Conservation (phyloP, 1,140 invertebrate genomes). For the Ceratoteleas bidentatus region DNA sequence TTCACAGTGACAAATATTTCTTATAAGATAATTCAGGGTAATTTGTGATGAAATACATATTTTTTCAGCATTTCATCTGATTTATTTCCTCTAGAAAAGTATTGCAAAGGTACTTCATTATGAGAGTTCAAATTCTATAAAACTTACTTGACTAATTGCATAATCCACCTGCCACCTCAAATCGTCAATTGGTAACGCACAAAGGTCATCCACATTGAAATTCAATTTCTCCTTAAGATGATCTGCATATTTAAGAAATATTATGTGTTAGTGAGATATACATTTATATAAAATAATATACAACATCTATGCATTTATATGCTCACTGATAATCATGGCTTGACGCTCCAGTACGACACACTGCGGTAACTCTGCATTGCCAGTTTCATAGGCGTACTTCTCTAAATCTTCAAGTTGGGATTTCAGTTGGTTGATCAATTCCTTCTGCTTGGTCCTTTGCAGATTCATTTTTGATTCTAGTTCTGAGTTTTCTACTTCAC, state of each 20-base stretch:
- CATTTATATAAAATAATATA: no score
- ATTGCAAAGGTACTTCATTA: no score
- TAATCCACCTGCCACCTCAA: slow-evolving; percentile 89
- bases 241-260: no score
- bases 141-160: slow-evolving; percentile 88
- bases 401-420: slow-evolving; percentile 96
- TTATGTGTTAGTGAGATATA: no score
- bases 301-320: background rate
- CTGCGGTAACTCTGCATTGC: slow-evolving; percentile 90
- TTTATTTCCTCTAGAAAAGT: no score
- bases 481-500: slow-evolving; percentile 69
- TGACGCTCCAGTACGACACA: slow-evolving; percentile 93
- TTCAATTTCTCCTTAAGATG: slow-evolving; percentile 89
- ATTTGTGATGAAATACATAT: no score
- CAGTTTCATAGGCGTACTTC: slow-evolving; percentile 95
- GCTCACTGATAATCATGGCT: slow-evolving; percentile 89
- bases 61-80: no score
- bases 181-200: slow-evolving; percentile 87
- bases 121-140: no score
- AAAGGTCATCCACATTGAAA: slow-evolving; percentile 89
- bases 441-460: slow-evolving; percentile 88
- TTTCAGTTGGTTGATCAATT: slow-evolving; percentile 95
- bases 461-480: slow-evolving; percentile 85
- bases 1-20: no score
- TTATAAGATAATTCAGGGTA: no score